These are phyloP conservation scores for Batillaria attramentaria DNA, from an alignment of 1,140 invertebrate genomes.

Conservation along the genomic window DNA sequence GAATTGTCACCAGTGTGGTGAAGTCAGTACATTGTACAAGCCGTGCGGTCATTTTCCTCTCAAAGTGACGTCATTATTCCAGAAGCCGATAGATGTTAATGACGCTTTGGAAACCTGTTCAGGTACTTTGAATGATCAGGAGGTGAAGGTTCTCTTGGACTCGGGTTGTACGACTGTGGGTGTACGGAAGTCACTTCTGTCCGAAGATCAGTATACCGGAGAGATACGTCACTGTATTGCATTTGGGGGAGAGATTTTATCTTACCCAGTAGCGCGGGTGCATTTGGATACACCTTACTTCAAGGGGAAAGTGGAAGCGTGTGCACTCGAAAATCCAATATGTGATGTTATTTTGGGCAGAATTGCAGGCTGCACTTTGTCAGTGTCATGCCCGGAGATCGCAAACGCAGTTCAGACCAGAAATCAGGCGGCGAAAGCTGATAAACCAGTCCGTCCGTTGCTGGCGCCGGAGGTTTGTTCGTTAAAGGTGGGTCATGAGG, in stretches of 20 bases:
- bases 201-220: not conserved
- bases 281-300: constrained; percentile 18
- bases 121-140: not conserved
- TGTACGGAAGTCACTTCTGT: not conserved
- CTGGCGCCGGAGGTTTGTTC: not conserved
- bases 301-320: not conserved
- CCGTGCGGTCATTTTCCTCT: not conserved
- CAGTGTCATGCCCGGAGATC: not conserved
- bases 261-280: not conserved
- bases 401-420: not conserved
- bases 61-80: too few relatives aligned
- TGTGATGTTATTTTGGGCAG: constrained; percentile 3
- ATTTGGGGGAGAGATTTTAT: not conserved
- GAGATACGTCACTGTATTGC: not conserved
- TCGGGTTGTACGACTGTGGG: not conserved
- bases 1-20: not conserved
- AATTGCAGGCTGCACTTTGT: not conserved
- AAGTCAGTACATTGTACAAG: not conserved
- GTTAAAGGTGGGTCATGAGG: not conserved
- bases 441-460: not conserved
- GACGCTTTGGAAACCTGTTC: not conserved
- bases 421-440: not conserved
- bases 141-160: not conserved
- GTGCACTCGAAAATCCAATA: constrained; percentile 3
- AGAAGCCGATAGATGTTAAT: too few relatives aligned